These are phyloP conservation scores for Nasua narica DNA, from an alignment of 2,797 vertebrate species.

Conservation along the genomic window DNA sequence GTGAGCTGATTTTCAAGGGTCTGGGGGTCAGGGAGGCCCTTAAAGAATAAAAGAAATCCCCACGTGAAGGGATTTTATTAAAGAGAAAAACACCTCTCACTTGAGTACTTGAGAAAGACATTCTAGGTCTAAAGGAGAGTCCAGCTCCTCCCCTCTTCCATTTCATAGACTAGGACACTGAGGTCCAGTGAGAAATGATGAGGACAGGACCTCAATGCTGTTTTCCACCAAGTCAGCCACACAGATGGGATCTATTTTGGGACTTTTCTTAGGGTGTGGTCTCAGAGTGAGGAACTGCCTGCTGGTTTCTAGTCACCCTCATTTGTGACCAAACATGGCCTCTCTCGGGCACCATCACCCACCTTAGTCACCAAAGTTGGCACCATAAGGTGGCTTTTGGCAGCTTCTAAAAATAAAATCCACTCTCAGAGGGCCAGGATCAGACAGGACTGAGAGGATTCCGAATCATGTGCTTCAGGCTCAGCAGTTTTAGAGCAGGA, in stretches of 20 bases:
- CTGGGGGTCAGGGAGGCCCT: not conserved
- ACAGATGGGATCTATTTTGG: slow-evolving; percentile 25
- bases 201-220: not conserved
- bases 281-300: not conserved
- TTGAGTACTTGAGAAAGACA: not conserved
- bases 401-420: slow-evolving; percentile 70
- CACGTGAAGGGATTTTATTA: not conserved
- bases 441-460: not conserved
- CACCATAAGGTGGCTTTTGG: slow-evolving; percentile 55
- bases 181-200: not conserved
- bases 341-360: not conserved
- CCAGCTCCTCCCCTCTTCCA: not conserved
- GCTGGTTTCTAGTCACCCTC: slow-evolving; percentile 27
- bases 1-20: not conserved
- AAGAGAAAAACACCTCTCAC: not conserved
- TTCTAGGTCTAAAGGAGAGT: not conserved
- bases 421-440: not conserved
- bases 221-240: not conserved
- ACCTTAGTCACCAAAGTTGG: slow-evolving; percentile 67
- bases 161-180: slow-evolving; percentile 3
- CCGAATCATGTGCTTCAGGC: not conserved
- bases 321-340: slow-evolving; percentile 64
- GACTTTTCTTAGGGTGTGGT: not conserved
- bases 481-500: slow-evolving; percentile 13
- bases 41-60: not conserved